Percentiles rank a stretch among this genome's conserved stretches.
Conservation (phyloP, 2,888 invertebrate genomes). For the Ligdia adustata region DNA sequence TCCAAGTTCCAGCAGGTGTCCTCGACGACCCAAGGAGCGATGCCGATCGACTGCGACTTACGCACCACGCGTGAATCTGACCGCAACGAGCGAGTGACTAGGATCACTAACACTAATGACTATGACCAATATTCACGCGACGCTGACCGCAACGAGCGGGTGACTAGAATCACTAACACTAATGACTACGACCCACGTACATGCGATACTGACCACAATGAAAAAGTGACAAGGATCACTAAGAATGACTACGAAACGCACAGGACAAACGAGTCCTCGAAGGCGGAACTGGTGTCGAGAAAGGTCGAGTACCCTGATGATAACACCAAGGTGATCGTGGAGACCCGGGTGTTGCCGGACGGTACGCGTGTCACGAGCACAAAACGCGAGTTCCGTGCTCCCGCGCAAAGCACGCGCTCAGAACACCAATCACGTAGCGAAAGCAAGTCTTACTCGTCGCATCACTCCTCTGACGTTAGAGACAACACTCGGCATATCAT, state of each 20-base stretch:
- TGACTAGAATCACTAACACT: conserved; percentile 48
- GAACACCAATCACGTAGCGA: conserved; percentile 63
- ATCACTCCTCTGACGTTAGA: conserved; percentile 56
- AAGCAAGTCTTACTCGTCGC: conserved; percentile 56
- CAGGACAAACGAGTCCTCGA: conserved; percentile 9
- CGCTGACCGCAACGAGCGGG: conserved; percentile 56
- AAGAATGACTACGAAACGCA: conserved; percentile 42
- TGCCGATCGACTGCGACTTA: conserved; percentile 55
- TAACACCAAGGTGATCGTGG: conserved; percentile 86
- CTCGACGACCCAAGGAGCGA: conserved; percentile 61
- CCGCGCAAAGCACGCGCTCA: conserved; percentile 61
- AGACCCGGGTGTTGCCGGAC: conserved; percentile 86
- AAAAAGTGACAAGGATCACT: conserved; percentile 49
- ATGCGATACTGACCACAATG: conserved; percentile 56
- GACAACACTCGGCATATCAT: conserved; percentile 50
- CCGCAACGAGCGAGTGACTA: conserved; percentile 52
- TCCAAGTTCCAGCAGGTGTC: conserved; percentile 67
- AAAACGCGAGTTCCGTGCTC: conserved; percentile 84
- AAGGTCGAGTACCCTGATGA: conserved; percentile 86
- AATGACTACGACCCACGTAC: conserved; percentile 39
- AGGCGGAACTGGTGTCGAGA: conserved; percentile 9
- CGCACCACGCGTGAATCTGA: conserved; percentile 50
- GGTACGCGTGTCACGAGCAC: conserved; percentile 88
- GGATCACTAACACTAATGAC: conserved; percentile 49
- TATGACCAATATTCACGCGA: conserved; percentile 39